Evolutionary conservation across 2,888 invertebrate species (phyloP), one percentile per base, ranked within the genome.

Genomic region (Axea sp.): DNA sequence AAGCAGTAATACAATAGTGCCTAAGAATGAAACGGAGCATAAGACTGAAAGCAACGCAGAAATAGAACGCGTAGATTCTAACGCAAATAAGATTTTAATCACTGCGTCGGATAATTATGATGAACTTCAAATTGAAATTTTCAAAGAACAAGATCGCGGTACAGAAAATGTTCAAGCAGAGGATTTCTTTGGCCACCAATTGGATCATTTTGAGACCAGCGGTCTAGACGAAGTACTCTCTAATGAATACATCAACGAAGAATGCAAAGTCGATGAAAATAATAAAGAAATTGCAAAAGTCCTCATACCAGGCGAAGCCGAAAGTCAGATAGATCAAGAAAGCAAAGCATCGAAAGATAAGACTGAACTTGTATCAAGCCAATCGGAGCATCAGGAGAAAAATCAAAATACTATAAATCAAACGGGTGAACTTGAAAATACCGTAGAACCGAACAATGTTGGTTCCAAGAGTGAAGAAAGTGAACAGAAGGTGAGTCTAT

Each of bases 31-130:
- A 22, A 8, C 30, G 9, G 41, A 62, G 11, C 0, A 33, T 51
- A 62, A 62, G 62, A 62, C 62, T 62, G 62, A 62, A 9, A 14
- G 8, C 45, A 14, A 11, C 26, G 8, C 8, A 5, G 22, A 41
- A 22, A 1, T 1, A 4, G 14, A 28, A n/a, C 24, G 26, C 7
- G 2, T 41, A 12, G 51, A 41, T 31, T 51, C 51, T 1, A 31
- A 51, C 24, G 33, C 31, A 0, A 51, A 57, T 33, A n/a, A 51
- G 11, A 62, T 62, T 41, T n/a, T 41, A 14, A 47, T 28, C 15
- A 47, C 8, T 0, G 3, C 31, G 5, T 26, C 28, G 3, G 5
- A 47, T 6, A 22, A 39, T n/a, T 7, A 14, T 9, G 41, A 49
- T 0, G 17, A 31, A 47, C 37, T 59, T 30, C 8, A 15, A 7